Evolutionary conservation across 92 coral and sea anemone species (phyloP).

Genomic region (Anthopleura xanthogrammica): DNA sequence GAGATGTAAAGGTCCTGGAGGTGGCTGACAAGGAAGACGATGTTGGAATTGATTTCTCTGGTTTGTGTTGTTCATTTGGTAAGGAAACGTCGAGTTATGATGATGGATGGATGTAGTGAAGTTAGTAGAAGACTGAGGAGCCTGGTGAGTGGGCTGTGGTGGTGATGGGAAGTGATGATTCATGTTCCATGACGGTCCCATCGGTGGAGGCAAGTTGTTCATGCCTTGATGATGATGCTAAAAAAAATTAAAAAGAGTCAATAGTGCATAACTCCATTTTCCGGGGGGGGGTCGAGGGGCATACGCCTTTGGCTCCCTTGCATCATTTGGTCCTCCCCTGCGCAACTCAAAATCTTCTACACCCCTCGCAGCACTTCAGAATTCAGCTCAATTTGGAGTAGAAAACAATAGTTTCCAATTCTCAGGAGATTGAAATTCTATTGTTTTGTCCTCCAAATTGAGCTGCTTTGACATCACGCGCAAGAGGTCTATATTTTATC

Average conservation of each 20-base stretch:
- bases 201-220: conserved; percentile 4
- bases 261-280: background rate
- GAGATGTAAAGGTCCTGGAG: conserved; percentile 3
- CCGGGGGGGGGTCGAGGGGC: background rate
- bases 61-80: conserved; percentile 9
- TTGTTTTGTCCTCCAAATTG: too few relatives aligned
- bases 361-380: too few relatives aligned
- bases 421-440: too few relatives aligned
- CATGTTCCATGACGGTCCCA: conserved; percentile 16
- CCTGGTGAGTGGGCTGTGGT: background rate
- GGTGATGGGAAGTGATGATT: background rate
- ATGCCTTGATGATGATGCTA: conserved; percentile 23
- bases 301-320: background rate
- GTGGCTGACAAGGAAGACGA: conserved; percentile 1
- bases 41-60: background rate
- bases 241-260: background rate
- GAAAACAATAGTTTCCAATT: too few relatives aligned
- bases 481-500: too few relatives aligned
- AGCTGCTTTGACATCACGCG: too few relatives aligned
- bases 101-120: background rate
- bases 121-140: background rate
- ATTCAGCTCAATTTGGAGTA: too few relatives aligned
- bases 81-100: background rate
- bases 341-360: too few relatives aligned
- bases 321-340: too few relatives aligned